Evolutionary conservation across 2,888 invertebrate species (phyloP).

Genomic region (Limulus polyphemus): DNA sequence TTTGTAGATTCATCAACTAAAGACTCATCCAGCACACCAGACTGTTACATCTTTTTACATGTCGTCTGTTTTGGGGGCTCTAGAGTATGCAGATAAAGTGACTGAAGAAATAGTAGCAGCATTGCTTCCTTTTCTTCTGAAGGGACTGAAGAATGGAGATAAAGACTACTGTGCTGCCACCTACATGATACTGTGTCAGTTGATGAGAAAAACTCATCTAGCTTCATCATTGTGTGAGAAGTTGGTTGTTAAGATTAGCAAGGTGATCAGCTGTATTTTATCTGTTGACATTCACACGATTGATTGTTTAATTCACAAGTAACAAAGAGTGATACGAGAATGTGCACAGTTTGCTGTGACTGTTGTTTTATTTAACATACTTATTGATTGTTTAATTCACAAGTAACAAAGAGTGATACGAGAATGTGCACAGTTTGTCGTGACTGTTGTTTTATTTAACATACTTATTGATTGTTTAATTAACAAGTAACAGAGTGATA

Average conservation of each 20-base stretch:
- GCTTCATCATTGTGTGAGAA: constrained; percentile 45
- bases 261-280: constrained; percentile 31
- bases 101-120: constrained; percentile 54
- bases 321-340: neutral
- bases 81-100: constrained; percentile 44
- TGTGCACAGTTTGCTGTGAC: no score
- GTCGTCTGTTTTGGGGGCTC: constrained; percentile 55
- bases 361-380: no score
- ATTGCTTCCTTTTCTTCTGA: constrained; percentile 55
- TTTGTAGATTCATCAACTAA: neutral
- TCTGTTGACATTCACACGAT: no score
- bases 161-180: constrained; percentile 58
- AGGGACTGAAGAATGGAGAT: constrained; percentile 53
- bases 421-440: no score
- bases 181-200: constrained; percentile 57
- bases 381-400: no score
- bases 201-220: constrained; percentile 52
- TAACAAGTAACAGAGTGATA: neutral
- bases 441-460: no score
- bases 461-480: no score
- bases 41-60: constrained; percentile 69
- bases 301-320: no score
- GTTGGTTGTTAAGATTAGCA: constrained; percentile 48
- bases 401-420: neutral
- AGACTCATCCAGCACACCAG: constrained; percentile 40